These are phyloP conservation scores for Erebia palarica DNA, from an alignment of 2,888 invertebrate species.

Conservation along the genomic window DNA sequence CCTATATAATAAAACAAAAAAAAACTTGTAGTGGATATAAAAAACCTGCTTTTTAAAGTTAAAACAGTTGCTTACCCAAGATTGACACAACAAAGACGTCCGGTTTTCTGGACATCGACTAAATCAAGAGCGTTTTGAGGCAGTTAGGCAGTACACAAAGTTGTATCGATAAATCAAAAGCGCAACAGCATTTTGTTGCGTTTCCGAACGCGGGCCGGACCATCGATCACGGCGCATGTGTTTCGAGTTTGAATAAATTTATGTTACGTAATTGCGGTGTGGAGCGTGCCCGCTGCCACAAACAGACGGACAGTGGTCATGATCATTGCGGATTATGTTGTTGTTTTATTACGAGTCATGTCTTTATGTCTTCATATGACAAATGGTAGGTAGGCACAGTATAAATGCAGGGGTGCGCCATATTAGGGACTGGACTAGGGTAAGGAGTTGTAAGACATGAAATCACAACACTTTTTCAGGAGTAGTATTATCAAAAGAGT, in stretches of 20 bases:
- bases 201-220: conserved; percentile 58
- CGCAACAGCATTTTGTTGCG: conserved; percentile 64
- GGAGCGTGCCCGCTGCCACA: conserved; percentile 51
- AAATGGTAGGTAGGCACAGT: no score
- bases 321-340: conserved; percentile 55
- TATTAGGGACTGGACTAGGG: no score
- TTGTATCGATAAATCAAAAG: conserved; percentile 61
- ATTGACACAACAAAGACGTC: not conserved
- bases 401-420: no score
- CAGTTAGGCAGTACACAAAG: conserved; percentile 37
- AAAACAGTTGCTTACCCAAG: no score
- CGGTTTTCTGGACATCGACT: not conserved
- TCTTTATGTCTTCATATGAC: not conserved
- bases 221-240: conserved; percentile 72
- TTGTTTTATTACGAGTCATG: conserved; percentile 41
- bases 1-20: no score
- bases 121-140: conserved; percentile 40
- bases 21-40: no score
- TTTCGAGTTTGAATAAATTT: conserved; percentile 65
- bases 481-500: no score
- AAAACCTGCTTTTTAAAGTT: no score
- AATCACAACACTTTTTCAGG: no score
- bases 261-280: conserved; percentile 74
- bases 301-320: conserved; percentile 40
- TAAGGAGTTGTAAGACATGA: no score